Evolutionary conservation across 2,113 vertebrate species (phyloP), one percentile per base, ranked within the genome.

Genomic region (Labeo catla): DNA sequence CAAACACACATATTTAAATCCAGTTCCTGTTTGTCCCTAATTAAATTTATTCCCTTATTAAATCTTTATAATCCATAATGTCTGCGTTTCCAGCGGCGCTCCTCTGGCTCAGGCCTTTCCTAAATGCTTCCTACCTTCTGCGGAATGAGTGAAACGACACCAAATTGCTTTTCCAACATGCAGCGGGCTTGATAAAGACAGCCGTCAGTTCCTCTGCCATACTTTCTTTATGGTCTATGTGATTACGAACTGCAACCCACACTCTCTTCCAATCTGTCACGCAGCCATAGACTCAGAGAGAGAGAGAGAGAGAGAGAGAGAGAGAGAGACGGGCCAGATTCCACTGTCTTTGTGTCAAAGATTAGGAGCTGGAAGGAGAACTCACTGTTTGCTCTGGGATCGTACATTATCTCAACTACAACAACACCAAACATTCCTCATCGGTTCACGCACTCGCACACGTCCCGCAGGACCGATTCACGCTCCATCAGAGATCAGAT

Each of bases 301-400:
- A 83, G 28, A 63, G 36, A 52, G 16, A 83, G 16, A 83, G 47
- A 52, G 49, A 63, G 54, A 76, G 39, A 61, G 70, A 61, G 23
- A 84, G 54, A 76, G 54, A 65, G 23, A 84, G 23, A 61, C 70
- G 61, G 28, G 34, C 52, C 34, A 61, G 83, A 63, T 45, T 72
- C 68, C 68, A 91, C 81, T 91, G 92, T 92, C 89, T 94, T 94
- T 93, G 93, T 95, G 94, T 94, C 91, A 93, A 93, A 94, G 92
- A 94, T 93, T 93, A 94, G 87, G 85, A 86, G 90, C 93, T 93
- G 93, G 91, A 94, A 91, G 89, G 81, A 87, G 91, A 92, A 91
- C 91, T 89, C 89, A 87, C 89, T 93, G 91, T 95, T 94, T 93
- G 93, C 89, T 91, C 88, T 90, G 92, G 78, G 92, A 91, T 91